phyloP scores from a whole-genome alignment of 2,113 vertebrate species.

The Phalacrocorax aristotelis region DNA sequence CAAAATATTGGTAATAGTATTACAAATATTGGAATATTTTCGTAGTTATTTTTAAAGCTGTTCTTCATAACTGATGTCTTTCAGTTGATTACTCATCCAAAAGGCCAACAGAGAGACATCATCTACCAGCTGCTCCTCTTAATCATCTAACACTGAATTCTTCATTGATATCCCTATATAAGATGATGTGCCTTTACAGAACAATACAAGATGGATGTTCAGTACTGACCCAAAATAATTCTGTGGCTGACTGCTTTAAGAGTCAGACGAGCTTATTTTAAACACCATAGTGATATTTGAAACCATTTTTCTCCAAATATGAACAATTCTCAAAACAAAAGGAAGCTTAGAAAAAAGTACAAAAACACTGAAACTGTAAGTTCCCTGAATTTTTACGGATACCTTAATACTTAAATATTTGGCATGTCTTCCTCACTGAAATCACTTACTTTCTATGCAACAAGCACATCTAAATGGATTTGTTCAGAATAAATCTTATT shows the following conservation, averaged over 20 bases:
- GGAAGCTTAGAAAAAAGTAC: background rate
- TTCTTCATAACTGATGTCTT: background rate
- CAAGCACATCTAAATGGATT: background rate
- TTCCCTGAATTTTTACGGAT: background rate
- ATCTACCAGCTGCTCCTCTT: slow-evolving; percentile 1
- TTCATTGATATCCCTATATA: background rate
- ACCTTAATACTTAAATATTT: background rate
- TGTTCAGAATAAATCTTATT: background rate
- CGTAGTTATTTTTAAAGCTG: slow-evolving; percentile 3
- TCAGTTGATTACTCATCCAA: background rate
- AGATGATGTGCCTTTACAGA: background rate
- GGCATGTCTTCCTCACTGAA: background rate
- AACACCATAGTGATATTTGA: background rate
- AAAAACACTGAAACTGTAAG: too few species aligned
- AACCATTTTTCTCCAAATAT: background rate
- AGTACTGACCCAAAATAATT: background rate
- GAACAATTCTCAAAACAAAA: background rate
- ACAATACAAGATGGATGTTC: background rate
- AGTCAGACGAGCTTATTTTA: background rate
- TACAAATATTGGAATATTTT: background rate
- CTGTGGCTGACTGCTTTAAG: background rate
- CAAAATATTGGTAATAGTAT: background rate
- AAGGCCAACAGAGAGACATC: background rate
- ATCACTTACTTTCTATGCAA: background rate
- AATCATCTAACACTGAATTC: background rate